These are phyloP conservation scores for Dastarcus helophoroides DNA, from an alignment of 2,888 invertebrate species.

Conservation along the genomic window DNA sequence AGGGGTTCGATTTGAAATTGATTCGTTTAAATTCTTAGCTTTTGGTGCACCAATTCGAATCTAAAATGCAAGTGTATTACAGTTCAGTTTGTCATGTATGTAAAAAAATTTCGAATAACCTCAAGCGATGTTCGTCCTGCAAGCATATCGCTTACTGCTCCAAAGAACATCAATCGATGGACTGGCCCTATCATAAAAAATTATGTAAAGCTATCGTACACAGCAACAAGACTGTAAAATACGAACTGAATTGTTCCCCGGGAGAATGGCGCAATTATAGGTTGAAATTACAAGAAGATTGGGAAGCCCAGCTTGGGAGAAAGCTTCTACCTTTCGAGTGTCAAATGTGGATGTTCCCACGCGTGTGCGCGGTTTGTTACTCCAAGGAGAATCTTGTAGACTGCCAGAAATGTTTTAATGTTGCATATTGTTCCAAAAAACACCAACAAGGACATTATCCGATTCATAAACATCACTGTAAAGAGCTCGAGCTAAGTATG, in stretches of 20 bases:
- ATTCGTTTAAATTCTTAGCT: neutral
- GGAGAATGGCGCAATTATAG: slow-evolving; percentile 6
- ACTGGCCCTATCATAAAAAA: slow-evolving; percentile 10
- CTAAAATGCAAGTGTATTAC: slow-evolving; percentile 9
- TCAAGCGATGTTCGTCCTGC: slow-evolving; percentile 9
- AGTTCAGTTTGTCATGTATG: slow-evolving; percentile 10
- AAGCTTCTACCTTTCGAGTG: slow-evolving; percentile 5
- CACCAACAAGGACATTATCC: slow-evolving; percentile 3
- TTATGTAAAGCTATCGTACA: slow-evolving; percentile 4
- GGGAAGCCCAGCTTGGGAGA: slow-evolving; percentile 2
- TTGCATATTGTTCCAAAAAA: slow-evolving; percentile 8
- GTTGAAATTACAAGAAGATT: slow-evolving; percentile 4
- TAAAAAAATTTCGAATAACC: slow-evolving; percentile 2
- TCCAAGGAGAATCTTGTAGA: slow-evolving; percentile 6
- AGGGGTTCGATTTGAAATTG: neutral
- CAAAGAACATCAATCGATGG: slow-evolving; percentile 9
- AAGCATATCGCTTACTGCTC: slow-evolving; percentile 8
- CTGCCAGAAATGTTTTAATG: slow-evolving; percentile 8
- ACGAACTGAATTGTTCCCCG: slow-evolving; percentile 5
- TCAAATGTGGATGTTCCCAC: slow-evolving; percentile 11
- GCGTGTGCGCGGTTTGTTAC: slow-evolving; percentile 8
- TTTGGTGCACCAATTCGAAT: too few relatives aligned
- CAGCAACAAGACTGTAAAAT: slow-evolving; percentile 2
- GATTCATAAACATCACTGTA: slow-evolving; percentile 3
- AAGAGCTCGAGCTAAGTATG: slow-evolving; percentile 8